phyloP scores from a whole-genome alignment of 2,888 invertebrate genomes.

The Thymelicus acteon region DNA sequence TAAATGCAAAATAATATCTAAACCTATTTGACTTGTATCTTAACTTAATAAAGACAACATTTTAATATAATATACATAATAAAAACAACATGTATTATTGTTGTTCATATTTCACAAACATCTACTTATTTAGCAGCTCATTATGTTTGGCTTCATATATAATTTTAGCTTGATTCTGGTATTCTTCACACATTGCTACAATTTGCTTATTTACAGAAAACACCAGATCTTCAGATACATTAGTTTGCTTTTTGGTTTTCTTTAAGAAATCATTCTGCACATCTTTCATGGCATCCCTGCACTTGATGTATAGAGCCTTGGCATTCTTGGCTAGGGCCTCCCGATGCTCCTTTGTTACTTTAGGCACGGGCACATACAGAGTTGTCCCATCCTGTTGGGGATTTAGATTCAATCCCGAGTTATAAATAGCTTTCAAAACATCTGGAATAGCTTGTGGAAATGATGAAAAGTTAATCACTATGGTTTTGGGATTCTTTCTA shows the following conservation, averaged over 20 bases:
- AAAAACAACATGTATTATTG: no score
- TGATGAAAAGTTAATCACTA: conserved; percentile 92
- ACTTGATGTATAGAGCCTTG: conserved; percentile 91
- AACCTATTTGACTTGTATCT: not conserved
- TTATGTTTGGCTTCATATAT: conserved; percentile 88
- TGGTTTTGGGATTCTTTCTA: conserved; percentile 93
- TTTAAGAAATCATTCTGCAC: conserved; percentile 90
- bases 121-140: conserved; percentile 88
- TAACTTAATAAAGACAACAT: conserved; percentile 19
- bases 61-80: no score
- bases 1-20: conserved; percentile 18
- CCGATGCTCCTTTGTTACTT: conserved; percentile 96
- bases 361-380: conserved; percentile 94
- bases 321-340: conserved; percentile 95
- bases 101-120: not conserved
- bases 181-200: conserved; percentile 87
- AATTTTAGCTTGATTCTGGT: conserved; percentile 74
- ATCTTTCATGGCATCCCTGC: conserved; percentile 90
- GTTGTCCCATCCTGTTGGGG: conserved; percentile 98
- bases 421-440: conserved; percentile 89
- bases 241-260: conserved; percentile 88
- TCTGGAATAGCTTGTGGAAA: conserved; percentile 95
- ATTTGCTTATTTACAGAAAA: conserved; percentile 89
- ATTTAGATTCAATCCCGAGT: conserved; percentile 95
- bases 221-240: conserved; percentile 88